Base-by-base conservation (phyloP, 1,140 invertebrate genomes). In the Druon quercuslanigerum region DNA sequence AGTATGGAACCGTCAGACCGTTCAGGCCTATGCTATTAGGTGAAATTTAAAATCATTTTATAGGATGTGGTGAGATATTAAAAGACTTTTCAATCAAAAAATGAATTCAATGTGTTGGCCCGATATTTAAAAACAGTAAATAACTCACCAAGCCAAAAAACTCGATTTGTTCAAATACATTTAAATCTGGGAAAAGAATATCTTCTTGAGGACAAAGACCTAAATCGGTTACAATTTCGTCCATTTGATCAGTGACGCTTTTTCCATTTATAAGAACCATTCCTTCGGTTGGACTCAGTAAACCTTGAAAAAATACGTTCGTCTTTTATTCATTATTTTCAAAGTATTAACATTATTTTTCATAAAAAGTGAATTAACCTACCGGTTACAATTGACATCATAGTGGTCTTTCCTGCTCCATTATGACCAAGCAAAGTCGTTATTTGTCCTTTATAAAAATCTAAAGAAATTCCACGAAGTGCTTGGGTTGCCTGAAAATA, bases 191-290 rank as follows among this genome's bases (percentile, higher is more conserved):
- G 88, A 99, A 98, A 1, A 99, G 92, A 76, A 99, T 95, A 90
- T 99, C 97, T 88, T 99, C 97, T 90, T 99, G 98, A 12, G 98
- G 98, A 91, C 98, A 99, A 40, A 96, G 88, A 7, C 96, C 96
- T 3, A 96, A 89, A 86, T 93, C 93, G 9, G 90, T 89, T 75
- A 94, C 90, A 79, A 92, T 89, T 40, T 50, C 80, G 8, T 89
- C 82, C 54, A 93, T 91, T 73, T 94, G 87, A 51, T 86, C 92
- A 52, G 88, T 83, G 56, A 96, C 93, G 85, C 95, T 93, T 89
- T 92, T 93, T 17, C 93, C 94, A 84, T 95, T 94, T 51, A 95
- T 91, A 19, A 92, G 70, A 19, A 95, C 94, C 73, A 92, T 92
- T 33, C 95, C 95, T 79, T 90, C 90, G 0, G 93, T 92, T 51